phyloP scores from a whole-genome alignment of 2,888 invertebrate species.

The Hecatera dysodea region DNA sequence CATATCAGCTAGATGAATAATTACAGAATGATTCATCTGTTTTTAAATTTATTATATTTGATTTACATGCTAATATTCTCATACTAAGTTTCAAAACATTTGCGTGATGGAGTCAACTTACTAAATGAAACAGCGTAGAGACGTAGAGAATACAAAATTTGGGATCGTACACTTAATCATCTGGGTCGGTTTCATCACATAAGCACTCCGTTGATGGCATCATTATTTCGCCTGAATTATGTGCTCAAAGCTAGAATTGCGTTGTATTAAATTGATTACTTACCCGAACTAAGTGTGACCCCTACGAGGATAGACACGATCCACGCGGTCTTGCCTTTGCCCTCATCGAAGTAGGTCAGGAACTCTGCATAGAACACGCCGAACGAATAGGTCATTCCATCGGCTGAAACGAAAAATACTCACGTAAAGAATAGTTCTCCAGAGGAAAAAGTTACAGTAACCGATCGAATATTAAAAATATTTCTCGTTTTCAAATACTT shows the following conservation, averaged over 20 bases:
- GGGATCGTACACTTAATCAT: conserved; percentile 18
- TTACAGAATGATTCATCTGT: conserved; percentile 36
- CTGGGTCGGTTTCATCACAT: conserved; percentile 18
- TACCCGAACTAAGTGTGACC: conserved; percentile 98
- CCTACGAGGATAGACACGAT: conserved; percentile 98
- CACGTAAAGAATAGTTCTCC: conserved; percentile 7
- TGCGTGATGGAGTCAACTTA: conserved; percentile 3
- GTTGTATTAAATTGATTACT: conserved; percentile 89
- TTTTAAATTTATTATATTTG: conserved; percentile 11
- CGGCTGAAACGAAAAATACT: conserved; percentile 92
- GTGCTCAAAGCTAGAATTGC: conserved; percentile 31
- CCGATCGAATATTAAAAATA: not conserved
- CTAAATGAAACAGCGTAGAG: conserved; percentile 6
- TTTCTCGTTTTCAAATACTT: not conserved
- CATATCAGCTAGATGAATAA: conserved; percentile 43
- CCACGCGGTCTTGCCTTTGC: conserved; percentile 97
- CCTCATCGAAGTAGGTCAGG: conserved; percentile 95
- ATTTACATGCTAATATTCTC: conserved; percentile 9
- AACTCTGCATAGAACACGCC: conserved; percentile 98
- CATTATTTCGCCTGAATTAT: conserved; percentile 26
- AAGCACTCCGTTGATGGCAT: conserved; percentile 25
- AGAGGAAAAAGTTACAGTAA: not conserved
- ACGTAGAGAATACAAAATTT: not conserved
- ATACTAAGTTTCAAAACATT: not conserved
- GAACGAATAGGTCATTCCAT: conserved; percentile 99